A percentile compares a stretch with the other conserved stretches of the same genome.
phyloP scores from a whole-genome alignment of 1,140 invertebrate genomes.

The Caenorhabditis briggsae region DNA sequence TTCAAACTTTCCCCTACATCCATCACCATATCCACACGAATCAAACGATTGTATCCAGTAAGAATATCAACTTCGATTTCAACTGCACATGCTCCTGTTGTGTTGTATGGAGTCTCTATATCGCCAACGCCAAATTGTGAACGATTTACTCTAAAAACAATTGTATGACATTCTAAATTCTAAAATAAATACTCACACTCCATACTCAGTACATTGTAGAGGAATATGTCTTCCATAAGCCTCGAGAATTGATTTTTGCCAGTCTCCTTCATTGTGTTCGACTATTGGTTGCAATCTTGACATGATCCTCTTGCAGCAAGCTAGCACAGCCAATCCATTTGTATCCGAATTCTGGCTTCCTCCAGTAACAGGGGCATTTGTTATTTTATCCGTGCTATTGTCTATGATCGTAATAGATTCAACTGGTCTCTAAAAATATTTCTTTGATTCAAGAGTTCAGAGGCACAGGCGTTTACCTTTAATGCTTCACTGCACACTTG shows the following conservation, averaged over 20 bases:
- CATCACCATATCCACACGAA: slow-evolving; percentile 78
- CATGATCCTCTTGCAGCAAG: slow-evolving; percentile 82
- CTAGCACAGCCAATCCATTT: slow-evolving; percentile 89
- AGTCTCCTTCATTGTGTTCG: slow-evolving; percentile 83
- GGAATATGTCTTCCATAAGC: slow-evolving; percentile 77
- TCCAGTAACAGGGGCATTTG: slow-evolving; percentile 91
- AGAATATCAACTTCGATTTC: slow-evolving; percentile 80
- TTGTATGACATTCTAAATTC: not conserved
- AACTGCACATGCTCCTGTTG: slow-evolving; percentile 74
- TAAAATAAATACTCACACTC: slow-evolving; percentile 58
- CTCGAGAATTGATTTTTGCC: slow-evolving; percentile 87
- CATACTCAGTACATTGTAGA: slow-evolving; percentile 65
- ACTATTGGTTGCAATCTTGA: slow-evolving; percentile 85
- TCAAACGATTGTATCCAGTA: slow-evolving; percentile 79
- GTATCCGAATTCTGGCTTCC: slow-evolving; percentile 91
- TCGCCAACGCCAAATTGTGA: slow-evolving; percentile 15
- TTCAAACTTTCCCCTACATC: slow-evolving; percentile 78
- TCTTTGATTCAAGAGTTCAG: not conserved
- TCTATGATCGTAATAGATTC: slow-evolving; percentile 88
- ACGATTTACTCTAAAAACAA: slow-evolving; percentile 57
- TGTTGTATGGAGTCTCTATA: slow-evolving; percentile 64
- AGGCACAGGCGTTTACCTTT: not conserved
- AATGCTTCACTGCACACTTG: slow-evolving; percentile 69
- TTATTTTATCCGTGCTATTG: slow-evolving; percentile 90
- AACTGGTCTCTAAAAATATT: slow-evolving; percentile 80